Evolutionary conservation across 2,113 vertebrate genomes (phyloP), one percentile per base, ranked within the genome.

Genomic region (Zeus faber): DNA sequence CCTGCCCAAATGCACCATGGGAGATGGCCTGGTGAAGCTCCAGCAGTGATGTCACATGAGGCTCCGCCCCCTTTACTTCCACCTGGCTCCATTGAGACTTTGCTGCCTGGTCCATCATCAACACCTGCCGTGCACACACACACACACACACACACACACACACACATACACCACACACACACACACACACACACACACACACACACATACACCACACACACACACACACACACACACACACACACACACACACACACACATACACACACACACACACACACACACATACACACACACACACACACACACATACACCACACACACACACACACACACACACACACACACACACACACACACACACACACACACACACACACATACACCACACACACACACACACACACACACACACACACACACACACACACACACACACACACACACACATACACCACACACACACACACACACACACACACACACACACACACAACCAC

Each of bases 71-170:
- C 94, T 94, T 68, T 91, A 92, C 21, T 96, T 92, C 95, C 0
- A 92, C 96, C 79, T 97, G 94, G 55, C 92, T 90, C 95, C 95
- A 98, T 80, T 95, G 94, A 64, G 94, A 87, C 86, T 96, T 93
- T 80, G 96, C 93, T 81, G 94, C 92, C 80, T 92, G 90, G 82
- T 97, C 94, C 22, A 91, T 76, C 67, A 94, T 86, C 77, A 98
- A 79, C 85, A 97, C 95, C 0, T 98, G 94, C 72, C 98, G 87
- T 82, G 5, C 16, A 43, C 3, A n/a, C 40, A 43, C 17, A 20
- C 5, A 43, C 40, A 43, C 27, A 29, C 27, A 29, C 27, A 29
- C 27, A 29, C 27, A 29, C 27, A 29, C 16, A 20, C 17, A 16
- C 3, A 29, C 27, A 29, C 27, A 29, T 10, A 29, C 27, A 14